Conservation (phyloP, 2,888 invertebrate species). For the Lysandra coridon region DNA sequence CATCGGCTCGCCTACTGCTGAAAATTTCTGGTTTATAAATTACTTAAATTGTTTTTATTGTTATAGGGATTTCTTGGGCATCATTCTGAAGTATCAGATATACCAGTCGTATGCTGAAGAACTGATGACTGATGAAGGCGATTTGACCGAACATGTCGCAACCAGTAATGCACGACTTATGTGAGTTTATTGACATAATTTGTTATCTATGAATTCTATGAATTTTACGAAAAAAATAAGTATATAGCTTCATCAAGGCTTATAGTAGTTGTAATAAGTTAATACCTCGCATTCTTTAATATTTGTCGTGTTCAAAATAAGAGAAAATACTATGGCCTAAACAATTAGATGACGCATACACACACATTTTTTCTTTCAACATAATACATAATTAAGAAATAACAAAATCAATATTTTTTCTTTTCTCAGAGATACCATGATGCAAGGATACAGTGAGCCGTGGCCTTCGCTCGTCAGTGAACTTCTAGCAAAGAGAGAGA, state of each 20-base stretch:
- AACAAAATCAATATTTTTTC: conserved; percentile 33
- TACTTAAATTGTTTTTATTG: conserved; percentile 33
- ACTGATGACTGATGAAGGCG: conserved; percentile 65
- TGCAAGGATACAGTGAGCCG: conserved; percentile 65
- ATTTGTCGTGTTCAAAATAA: no score
- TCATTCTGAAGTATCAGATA: conserved; percentile 80
- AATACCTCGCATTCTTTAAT: no score
- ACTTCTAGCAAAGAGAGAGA: conserved; percentile 68
- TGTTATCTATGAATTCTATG: no score
- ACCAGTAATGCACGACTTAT: conserved; percentile 63
- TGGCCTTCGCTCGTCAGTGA: conserved; percentile 77
- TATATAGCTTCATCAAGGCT: no score
- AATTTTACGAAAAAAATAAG: no score
- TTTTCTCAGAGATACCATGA: conserved; percentile 66
- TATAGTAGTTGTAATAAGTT: no score
- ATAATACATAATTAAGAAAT: not conserved
- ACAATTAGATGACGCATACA: no score
- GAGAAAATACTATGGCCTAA: no score
- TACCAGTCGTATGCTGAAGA: conserved; percentile 76
- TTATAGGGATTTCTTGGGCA: conserved; percentile 80
- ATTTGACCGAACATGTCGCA: conserved; percentile 66
- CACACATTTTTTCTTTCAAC: not conserved
- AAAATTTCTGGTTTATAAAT: not conserved
- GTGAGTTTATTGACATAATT: conserved; percentile 53
- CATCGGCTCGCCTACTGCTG: no score